Evolutionary conservation across 2,888 invertebrate genomes (phyloP).

Genomic region (Criorhina ranunculi): DNA sequence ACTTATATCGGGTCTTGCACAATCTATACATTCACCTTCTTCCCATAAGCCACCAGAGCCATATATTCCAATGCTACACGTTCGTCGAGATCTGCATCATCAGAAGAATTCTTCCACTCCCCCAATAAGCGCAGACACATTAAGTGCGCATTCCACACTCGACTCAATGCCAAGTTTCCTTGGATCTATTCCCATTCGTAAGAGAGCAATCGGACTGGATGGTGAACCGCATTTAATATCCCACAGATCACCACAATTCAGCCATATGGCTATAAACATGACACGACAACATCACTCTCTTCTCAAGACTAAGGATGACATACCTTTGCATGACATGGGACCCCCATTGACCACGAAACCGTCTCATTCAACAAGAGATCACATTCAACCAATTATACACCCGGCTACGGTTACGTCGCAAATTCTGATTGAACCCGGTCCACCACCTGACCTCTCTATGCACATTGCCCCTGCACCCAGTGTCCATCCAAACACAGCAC

Average conservation of each 20-base stretch:
- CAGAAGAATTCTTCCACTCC: conserved; percentile 75
- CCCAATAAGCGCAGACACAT: conserved; percentile 66
- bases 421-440: conserved; percentile 68
- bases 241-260: conserved; percentile 64
- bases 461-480: conserved; percentile 49
- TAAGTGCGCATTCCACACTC: conserved; percentile 82
- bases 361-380: conserved; percentile 35
- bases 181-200: conserved; percentile 83
- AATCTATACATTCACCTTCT: conserved; percentile 80
- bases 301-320: conserved; percentile 61
- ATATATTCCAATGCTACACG: conserved; percentile 88
- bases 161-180: conserved; percentile 84
- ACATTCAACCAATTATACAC: conserved; percentile 65
- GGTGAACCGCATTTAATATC: conserved; percentile 79
- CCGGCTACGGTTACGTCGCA: conserved; percentile 68
- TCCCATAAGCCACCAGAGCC: conserved; percentile 81
- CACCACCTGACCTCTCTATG: conserved; percentile 63
- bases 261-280: conserved; percentile 81
- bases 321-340: conserved; percentile 61
- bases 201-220: conserved; percentile 81
- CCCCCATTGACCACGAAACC: conserved; percentile 50
- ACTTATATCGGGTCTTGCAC: conserved; percentile 73
- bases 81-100: conserved; percentile 89
- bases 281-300: conserved; percentile 79
- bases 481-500: conserved; percentile 67